A percentile compares a stretch with the other conserved stretches of the same genome.
Evolutionary conservation across 2,888 invertebrate genomes (phyloP).

Genomic region (Notocelia uddmanniana): DNA sequence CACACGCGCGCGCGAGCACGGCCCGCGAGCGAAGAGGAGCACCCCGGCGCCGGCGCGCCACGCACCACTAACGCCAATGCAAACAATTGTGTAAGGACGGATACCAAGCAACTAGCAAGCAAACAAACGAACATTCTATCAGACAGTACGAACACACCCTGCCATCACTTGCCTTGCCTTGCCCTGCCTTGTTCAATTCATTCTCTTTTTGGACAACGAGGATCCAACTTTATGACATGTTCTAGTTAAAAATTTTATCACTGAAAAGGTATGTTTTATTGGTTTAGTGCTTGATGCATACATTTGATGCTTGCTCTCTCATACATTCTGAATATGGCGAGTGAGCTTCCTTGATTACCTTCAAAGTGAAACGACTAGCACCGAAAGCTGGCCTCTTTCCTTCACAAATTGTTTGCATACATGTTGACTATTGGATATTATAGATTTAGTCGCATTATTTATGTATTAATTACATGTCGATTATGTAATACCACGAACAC

Average conservation of each 20-base stretch:
- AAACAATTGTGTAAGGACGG: conserved; percentile 87
- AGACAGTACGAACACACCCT: conserved; percentile 36
- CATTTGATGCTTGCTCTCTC: conserved; percentile 78
- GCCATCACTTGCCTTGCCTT: conserved; percentile 46
- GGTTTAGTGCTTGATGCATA: conserved; percentile 76
- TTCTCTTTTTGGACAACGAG: conserved; percentile 67
- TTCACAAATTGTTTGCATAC: conserved; percentile 96
- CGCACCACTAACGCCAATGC: conserved; percentile 80
- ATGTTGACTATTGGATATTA: conserved; percentile 59
- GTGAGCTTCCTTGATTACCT: conserved; percentile 66
- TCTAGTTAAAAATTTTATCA: conserved; percentile 81
- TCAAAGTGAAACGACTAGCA: conserved; percentile 60
- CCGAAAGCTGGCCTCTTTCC: conserved; percentile 90
- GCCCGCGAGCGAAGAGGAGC: conserved; percentile 60
- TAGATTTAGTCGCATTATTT: conserved; percentile 47
- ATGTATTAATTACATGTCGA: conserved; percentile 49
- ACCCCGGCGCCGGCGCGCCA: conserved; percentile 49
- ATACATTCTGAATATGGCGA: conserved; percentile 61
- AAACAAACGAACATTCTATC: conserved; percentile 46
- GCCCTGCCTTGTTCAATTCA: conserved; percentile 63
- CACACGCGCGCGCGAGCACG: conserved; percentile 50
- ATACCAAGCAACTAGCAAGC: conserved; percentile 79
- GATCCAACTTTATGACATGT: conserved; percentile 82
- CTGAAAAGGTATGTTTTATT: conserved; percentile 85
- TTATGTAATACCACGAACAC: conserved; percentile 29